These are phyloP conservation scores for Halictus rubicundus DNA, from an alignment of 1,140 invertebrate species.

Conservation along the genomic window DNA sequence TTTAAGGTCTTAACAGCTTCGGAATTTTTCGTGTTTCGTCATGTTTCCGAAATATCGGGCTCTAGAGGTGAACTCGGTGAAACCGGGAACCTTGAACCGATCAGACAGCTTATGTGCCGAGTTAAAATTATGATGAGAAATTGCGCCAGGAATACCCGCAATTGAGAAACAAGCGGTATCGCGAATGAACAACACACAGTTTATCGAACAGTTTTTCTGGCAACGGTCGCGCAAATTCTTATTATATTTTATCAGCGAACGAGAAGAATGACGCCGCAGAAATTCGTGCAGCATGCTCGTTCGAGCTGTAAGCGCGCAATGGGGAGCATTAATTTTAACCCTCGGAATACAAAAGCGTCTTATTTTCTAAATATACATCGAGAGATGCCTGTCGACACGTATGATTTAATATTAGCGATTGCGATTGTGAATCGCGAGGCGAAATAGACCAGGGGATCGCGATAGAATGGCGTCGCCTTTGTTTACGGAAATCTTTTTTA, in stretches of 20 bases:
- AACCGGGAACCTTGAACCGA: conserved; percentile 6
- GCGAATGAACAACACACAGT: neutral
- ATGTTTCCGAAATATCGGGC: neutral
- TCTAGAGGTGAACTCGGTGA: conserved; percentile 3
- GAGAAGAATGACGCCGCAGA: neutral
- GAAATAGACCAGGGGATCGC: no score
- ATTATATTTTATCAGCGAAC: neutral
- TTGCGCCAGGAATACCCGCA: conserved; percentile 12
- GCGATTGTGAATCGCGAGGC: no score
- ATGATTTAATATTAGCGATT: no score
- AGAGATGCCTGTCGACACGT: no score
- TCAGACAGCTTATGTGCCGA: neutral
- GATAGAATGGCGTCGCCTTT: no score
- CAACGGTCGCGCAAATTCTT: neutral
- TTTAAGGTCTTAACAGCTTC: no score
- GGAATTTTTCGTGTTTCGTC: neutral
- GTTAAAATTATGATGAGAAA: conserved; percentile 33
- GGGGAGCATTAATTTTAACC: neutral
- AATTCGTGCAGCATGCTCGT: neutral
- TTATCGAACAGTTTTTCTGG: neutral
- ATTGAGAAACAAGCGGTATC: conserved; percentile 19
- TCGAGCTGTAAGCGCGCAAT: neutral
- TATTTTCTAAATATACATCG: no score
- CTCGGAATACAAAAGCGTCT: no score
- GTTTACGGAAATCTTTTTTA: conserved; percentile 4